Percentiles rank a stretch among this genome's conserved stretches.
Evolutionary conservation across 2,113 vertebrate species (phyloP).

Genomic region (Nyctibius bracteatus): DNA sequence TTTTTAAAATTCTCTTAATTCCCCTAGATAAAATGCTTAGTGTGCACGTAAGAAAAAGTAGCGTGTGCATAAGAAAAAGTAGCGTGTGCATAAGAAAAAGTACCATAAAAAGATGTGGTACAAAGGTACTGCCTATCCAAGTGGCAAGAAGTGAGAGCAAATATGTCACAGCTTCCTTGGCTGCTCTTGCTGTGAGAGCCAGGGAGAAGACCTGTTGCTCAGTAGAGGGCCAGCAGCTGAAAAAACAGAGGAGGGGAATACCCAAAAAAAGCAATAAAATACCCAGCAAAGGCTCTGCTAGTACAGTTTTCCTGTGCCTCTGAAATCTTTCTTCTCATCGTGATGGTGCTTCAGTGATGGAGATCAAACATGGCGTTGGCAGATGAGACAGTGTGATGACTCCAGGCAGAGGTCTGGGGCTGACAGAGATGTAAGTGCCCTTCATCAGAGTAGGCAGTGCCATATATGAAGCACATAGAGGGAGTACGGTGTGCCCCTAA

Average conservation of each 20-base stretch:
- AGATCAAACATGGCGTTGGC: accelerated
- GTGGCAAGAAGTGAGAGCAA: neutral
- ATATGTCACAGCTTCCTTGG: neutral
- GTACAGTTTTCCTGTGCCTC: neutral
- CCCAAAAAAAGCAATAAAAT: neutral
- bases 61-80: no score
- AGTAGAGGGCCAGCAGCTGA: neutral
- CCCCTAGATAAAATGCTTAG: neutral
- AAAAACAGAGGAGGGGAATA: neutral
- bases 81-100: no score
- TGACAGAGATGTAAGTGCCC: neutral
- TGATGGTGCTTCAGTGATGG: neutral
- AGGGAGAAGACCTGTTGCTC: neutral
- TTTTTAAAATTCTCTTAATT: neutral
- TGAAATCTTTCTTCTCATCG: neutral
- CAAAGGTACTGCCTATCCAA: neutral
- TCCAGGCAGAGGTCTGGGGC: neutral
- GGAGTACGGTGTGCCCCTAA: accelerated
- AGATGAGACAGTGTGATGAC: neutral
- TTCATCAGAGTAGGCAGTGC: neutral
- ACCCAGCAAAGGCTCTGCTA: neutral
- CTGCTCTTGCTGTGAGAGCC: neutral
- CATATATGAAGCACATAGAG: neutral
- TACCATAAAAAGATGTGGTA: neutral
- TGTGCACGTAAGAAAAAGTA: neutral